phyloP scores from a whole-genome alignment of 2,797 vertebrate species.

The Zenarchopterus dispar region DNA sequence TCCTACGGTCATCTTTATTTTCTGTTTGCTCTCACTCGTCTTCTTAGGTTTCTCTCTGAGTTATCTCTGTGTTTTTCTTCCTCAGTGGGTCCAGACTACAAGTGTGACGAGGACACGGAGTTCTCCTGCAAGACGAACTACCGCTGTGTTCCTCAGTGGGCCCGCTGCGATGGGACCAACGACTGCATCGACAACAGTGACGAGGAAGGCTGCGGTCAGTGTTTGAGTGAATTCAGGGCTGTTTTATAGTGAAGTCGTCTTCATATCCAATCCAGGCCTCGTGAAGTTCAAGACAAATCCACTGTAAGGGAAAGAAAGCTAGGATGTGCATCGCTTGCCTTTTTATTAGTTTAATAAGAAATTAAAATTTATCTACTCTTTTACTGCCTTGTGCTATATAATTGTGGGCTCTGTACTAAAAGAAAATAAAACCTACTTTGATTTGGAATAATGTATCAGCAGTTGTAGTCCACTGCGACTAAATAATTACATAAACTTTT shows the following conservation, averaged over 20 bases:
- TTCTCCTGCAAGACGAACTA: slow-evolving; percentile 81
- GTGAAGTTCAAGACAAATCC: background rate
- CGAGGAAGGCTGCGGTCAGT: slow-evolving; percentile 79
- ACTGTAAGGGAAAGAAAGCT: background rate
- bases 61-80: slow-evolving; percentile 4
- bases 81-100: slow-evolving; percentile 73
- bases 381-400: too few relatives aligned
- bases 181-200: slow-evolving; percentile 82
- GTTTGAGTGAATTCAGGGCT: background rate
- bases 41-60: background rate
- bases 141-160: slow-evolving; percentile 79
- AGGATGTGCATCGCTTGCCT: too few relatives aligned
- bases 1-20: background rate
- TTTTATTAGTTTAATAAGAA: background rate
- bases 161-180: slow-evolving; percentile 75
- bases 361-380: background rate
- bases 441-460: too few relatives aligned
- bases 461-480: too few relatives aligned
- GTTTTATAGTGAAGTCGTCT: too few relatives aligned
- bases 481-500: too few relatives aligned
- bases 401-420: background rate
- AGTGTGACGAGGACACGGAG: slow-evolving; percentile 75
- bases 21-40: slow-evolving; percentile 8
- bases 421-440: too few relatives aligned
- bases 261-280: background rate